A percentile compares a stretch with the other conserved stretches of the same genome.
Evolutionary conservation across 2,888 invertebrate species (phyloP).

Genomic region (Pantelozetes paolii): DNA sequence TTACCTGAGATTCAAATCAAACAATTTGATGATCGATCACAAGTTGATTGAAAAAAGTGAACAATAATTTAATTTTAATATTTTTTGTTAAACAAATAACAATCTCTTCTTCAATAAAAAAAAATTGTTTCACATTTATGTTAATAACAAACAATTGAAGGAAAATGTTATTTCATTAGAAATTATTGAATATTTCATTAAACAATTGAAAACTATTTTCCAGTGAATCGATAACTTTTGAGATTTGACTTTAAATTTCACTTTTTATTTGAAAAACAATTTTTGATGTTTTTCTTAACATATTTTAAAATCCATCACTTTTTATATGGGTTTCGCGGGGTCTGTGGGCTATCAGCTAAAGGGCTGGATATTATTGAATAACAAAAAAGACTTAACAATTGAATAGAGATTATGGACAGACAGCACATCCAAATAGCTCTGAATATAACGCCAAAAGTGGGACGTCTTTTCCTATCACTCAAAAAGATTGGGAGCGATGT

Average conservation of each 20-base stretch:
- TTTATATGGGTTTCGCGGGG: background rate
- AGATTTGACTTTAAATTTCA: background rate
- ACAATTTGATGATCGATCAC: constrained; percentile 12
- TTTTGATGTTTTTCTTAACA: background rate
- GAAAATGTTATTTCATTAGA: background rate
- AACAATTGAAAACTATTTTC: background rate
- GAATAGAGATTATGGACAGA: background rate
- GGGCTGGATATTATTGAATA: background rate
- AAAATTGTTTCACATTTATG: background rate
- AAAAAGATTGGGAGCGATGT: background rate
- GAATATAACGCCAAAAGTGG: background rate
- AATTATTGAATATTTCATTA: background rate
- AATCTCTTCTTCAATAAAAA: background rate
- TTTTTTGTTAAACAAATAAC: background rate
- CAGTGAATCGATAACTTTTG: background rate
- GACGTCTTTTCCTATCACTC: background rate
- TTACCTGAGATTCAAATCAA: background rate
- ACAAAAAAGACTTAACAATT: background rate
- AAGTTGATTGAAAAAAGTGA: background rate
- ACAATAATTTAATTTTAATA: background rate
- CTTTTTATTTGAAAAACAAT: background rate
- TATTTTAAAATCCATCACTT: background rate
- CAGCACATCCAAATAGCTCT: background rate
- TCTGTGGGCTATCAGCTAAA: background rate
- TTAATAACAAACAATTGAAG: background rate